These are phyloP conservation scores for Pseudomyrmex sp. DNA, from an alignment of 1,140 invertebrate genomes.

Conservation along the genomic window DNA sequence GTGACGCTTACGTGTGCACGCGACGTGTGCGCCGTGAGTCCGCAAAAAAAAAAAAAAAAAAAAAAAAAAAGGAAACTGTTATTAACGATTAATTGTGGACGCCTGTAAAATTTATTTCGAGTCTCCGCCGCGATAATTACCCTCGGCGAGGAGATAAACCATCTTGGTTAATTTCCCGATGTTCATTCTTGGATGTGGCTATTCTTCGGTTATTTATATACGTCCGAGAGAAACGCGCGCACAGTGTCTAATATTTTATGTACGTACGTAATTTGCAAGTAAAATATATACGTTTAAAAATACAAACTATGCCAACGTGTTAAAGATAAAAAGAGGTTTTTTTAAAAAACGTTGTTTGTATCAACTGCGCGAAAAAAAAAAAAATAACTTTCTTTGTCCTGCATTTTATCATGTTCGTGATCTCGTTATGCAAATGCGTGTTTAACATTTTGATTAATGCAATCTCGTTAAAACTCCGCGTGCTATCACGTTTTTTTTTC, in stretches of 20 bases:
- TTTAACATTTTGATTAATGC: not conserved
- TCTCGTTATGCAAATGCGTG: not conserved
- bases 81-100: constrained; percentile 67
- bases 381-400: not conserved
- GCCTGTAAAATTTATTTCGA: constrained; percentile 50
- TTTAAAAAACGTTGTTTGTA: too few relatives aligned
- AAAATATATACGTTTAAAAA: not conserved
- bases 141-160: constrained; percentile 19
- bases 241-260: not conserved
- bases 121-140: constrained; percentile 38
- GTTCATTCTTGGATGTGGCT: constrained; percentile 6
- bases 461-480: not conserved
- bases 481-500: not conserved
- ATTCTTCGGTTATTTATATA: constrained; percentile 4
- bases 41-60: constrained; percentile 33
- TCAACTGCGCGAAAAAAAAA: too few relatives aligned
- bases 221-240: not conserved
- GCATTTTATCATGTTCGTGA: not conserved
- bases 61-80: constrained; percentile 69
- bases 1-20: constrained; percentile 56
- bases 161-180: constrained; percentile 35
- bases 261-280: not conserved
- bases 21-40: not conserved
- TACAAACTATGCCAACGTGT: not conserved
- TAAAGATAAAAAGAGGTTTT: too few relatives aligned